A percentile compares a stretch with the other conserved stretches of the same genome.
phyloP scores from a whole-genome alignment of 2,113 vertebrate species.

The Isurus oxyrinchus region DNA sequence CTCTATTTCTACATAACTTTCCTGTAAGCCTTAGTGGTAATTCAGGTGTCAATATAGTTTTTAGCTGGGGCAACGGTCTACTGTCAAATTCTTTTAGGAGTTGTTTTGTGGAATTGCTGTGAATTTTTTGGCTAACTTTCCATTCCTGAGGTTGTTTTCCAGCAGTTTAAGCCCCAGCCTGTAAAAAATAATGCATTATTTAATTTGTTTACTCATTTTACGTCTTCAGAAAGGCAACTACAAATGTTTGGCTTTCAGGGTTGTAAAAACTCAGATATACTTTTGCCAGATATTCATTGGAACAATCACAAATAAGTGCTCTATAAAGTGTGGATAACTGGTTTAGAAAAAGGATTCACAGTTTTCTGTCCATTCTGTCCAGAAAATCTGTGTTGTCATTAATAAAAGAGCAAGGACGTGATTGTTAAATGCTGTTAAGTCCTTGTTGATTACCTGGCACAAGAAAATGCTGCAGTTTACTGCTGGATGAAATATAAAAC shows the following conservation, averaged over 20 bases:
- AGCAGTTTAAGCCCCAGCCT: background rate
- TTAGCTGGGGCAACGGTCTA: background rate
- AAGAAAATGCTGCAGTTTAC: no score
- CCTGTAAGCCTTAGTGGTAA: background rate
- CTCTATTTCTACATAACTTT: background rate
- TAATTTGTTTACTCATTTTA: background rate
- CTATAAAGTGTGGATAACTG: background rate
- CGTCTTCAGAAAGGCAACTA: background rate
- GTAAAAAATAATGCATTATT: background rate
- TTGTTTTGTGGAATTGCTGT: background rate
- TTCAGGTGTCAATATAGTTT: background rate
- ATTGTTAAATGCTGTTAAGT: no score
- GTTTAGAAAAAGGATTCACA: background rate
- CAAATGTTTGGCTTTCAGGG: background rate
- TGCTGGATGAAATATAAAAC: no score
- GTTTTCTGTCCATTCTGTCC: background rate
- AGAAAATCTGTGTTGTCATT: no score
- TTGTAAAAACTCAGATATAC: background rate
- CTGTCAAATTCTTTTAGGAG: background rate
- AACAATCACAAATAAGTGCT: background rate
- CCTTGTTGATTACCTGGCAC: background rate
- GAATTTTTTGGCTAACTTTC: background rate
- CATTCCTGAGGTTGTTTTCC: background rate
- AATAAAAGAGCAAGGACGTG: no score
- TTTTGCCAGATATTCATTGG: background rate